These are phyloP conservation scores for Plecturocebus donacophilus DNA, from an alignment of 2,113 vertebrate genomes.

Conservation along the genomic window DNA sequence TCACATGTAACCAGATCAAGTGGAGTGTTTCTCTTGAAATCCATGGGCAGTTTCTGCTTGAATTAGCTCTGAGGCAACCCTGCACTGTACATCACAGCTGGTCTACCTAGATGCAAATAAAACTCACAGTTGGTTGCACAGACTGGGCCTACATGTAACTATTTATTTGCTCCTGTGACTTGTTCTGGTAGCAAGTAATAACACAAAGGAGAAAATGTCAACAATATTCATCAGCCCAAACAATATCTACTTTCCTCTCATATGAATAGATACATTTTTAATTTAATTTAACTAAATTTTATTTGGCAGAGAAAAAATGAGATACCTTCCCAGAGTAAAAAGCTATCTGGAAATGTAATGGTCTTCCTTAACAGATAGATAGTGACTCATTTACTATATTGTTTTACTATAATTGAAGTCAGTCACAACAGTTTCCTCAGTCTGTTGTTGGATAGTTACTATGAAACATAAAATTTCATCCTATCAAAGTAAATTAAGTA, in stretches of 20 bases:
- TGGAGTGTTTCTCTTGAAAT: neutral
- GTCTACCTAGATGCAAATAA: neutral
- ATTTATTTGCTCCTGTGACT: neutral
- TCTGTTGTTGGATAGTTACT: neutral
- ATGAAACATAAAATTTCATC: slow-evolving; percentile 7
- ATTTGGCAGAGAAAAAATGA: slow-evolving; percentile 22
- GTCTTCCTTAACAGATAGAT: neutral
- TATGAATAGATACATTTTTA: neutral
- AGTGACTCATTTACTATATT: neutral
- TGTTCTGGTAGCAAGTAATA: neutral
- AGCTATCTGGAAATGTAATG: neutral
- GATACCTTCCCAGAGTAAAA: neutral
- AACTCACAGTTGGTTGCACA: neutral
- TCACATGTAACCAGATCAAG: neutral
- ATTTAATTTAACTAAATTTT: neutral
- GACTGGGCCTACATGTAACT: neutral
- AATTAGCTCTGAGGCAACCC: neutral
- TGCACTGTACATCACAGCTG: neutral
- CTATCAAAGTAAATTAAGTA: neutral
- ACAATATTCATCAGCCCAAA: neutral
- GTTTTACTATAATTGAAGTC: slow-evolving; percentile 3
- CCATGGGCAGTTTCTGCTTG: neutral
- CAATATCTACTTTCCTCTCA: neutral
- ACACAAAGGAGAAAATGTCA: slow-evolving; percentile 1
- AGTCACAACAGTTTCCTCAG: neutral